phyloP scores from a whole-genome alignment of 2,888 invertebrate species.

The Leptodirus hochenwartii region DNA sequence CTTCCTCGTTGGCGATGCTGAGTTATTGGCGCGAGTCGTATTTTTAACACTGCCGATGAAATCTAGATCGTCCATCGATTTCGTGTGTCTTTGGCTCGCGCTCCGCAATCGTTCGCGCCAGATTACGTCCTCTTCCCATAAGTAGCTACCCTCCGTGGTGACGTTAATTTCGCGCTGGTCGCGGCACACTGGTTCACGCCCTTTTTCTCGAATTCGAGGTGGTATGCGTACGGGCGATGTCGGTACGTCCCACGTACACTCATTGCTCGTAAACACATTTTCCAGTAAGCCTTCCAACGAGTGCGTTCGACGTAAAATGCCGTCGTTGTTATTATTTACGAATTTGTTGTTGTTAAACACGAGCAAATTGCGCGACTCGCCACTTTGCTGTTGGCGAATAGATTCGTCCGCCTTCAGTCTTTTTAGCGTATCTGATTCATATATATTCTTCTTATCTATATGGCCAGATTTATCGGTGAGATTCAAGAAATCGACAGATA shows the following conservation, averaged over 20 bases:
- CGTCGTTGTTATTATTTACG: conserved; percentile 15
- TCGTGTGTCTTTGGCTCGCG: conserved; percentile 63
- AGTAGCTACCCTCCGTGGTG: conserved; percentile 42
- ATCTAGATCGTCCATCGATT: conserved; percentile 69
- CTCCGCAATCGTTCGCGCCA: conserved; percentile 66
- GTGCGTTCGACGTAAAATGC: conserved; percentile 30
- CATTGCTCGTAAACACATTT: conserved; percentile 26
- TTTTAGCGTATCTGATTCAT: conserved; percentile 46
- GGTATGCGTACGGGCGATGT: neutral
- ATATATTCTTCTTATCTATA: conserved; percentile 53
- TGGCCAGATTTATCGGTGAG: conserved; percentile 42
- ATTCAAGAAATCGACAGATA: conserved; percentile 46
- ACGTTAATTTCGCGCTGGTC: conserved; percentile 1
- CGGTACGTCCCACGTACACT: conserved; percentile 5
- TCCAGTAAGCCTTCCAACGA: conserved; percentile 40
- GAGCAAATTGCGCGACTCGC: conserved; percentile 31
- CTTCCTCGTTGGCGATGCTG: too few relatives aligned
- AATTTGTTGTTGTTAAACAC: conserved; percentile 19
- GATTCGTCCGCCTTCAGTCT: conserved; percentile 37
- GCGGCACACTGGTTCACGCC: conserved; percentile 2
- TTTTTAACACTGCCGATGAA: conserved; percentile 23
- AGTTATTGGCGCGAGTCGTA: conserved; percentile 15
- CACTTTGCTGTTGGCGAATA: conserved; percentile 29
- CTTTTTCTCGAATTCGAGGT: neutral
- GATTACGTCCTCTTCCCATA: conserved; percentile 68